Evolutionary conservation across 2,797 vertebrate genomes (phyloP).

Genomic region (Leuciscus waleckii): DNA sequence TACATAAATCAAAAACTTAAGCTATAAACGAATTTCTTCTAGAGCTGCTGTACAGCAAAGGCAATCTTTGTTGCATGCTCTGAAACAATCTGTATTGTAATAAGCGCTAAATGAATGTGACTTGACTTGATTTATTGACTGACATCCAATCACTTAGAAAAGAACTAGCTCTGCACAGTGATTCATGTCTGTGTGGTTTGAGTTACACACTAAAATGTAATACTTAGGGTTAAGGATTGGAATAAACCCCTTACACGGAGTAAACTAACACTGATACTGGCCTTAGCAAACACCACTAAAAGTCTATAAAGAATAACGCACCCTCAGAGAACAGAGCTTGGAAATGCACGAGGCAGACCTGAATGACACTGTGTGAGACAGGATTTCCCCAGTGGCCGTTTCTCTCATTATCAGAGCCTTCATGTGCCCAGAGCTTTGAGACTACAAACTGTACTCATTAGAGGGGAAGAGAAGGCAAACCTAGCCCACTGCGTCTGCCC

Average conservation of each 20-base stretch:
- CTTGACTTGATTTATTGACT: neutral
- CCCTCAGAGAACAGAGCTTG: conserved; percentile 19
- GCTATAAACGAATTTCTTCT: too few relatives aligned
- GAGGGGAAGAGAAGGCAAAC: conserved; percentile 42
- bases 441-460: conserved; percentile 56
- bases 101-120: too few relatives aligned
- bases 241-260: neutral
- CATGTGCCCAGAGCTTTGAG: conserved; percentile 34
- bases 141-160: neutral
- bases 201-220: neutral
- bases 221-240: neutral
- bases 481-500: conserved; percentile 21
- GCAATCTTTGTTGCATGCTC: too few relatives aligned
- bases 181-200: neutral
- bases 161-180: neutral
- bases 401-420: conserved; percentile 46
- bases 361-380: conserved; percentile 34
- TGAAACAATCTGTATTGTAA: too few relatives aligned
- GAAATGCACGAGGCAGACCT: conserved; percentile 1
- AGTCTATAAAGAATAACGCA: conserved; percentile 8
- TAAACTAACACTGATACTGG: neutral
- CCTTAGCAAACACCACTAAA: neutral
- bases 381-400: conserved; percentile 34
- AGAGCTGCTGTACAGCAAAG: too few relatives aligned
- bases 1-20: too few relatives aligned